These are phyloP conservation scores for Paratrypauchen microcephalus DNA, from an alignment of 2,797 vertebrate genomes.

Conservation along the genomic window DNA sequence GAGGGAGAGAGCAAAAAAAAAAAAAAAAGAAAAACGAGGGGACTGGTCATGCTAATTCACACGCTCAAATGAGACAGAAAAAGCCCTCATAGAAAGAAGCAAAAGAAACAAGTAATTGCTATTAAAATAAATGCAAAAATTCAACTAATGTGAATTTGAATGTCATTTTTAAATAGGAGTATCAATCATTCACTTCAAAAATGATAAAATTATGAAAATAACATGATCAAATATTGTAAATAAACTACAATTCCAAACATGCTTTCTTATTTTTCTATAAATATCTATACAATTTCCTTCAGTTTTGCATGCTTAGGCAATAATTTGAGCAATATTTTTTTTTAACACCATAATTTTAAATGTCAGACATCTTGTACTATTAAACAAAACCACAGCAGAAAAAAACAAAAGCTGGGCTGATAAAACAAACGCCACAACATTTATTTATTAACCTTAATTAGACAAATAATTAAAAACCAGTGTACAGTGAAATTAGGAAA, in stretches of 20 bases:
- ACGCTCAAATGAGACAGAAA: constrained; percentile 36
- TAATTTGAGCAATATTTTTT: neutral
- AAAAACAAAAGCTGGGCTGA: constrained; percentile 29
- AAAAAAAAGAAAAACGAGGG: constrained; percentile 19
- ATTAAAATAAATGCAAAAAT: constrained; percentile 5
- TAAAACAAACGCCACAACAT: constrained; percentile 50
- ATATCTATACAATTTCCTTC: neutral
- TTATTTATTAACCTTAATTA: constrained; percentile 72
- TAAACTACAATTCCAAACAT: neutral
- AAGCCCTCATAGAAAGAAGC: constrained; percentile 23
- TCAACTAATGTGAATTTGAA: constrained; percentile 5
- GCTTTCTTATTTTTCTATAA: neutral
- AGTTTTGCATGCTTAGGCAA: neutral
- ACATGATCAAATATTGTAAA: neutral
- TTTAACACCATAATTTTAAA: neutral
- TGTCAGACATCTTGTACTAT: constrained; percentile 15
- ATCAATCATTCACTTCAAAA: neutral
- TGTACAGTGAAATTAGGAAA: constrained; percentile 76
- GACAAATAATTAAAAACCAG: constrained; percentile 75
- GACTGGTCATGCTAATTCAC: constrained; percentile 46
- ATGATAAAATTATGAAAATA: neutral
- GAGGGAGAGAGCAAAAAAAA: neutral
- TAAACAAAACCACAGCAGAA: constrained; percentile 10
- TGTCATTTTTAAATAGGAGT: constrained; percentile 10
- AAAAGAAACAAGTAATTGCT: constrained; percentile 9